Conservation (phyloP, 2,888 invertebrate species). For the Girardia tigrina region DNA sequence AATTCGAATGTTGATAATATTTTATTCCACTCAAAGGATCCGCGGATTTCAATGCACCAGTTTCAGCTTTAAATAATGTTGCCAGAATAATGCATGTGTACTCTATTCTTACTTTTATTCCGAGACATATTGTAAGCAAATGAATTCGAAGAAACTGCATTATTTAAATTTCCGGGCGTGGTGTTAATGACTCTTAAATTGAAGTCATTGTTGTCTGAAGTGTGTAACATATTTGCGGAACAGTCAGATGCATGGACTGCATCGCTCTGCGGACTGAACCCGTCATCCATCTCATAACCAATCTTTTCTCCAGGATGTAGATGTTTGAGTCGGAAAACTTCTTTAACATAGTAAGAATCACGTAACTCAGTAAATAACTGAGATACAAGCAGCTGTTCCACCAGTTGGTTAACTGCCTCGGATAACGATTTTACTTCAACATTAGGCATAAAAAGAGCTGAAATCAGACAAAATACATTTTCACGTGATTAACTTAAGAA, state of each 20-base stretch:
- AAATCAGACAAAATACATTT: not conserved
- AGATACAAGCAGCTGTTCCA: conserved; percentile 2
- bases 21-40: not conserved
- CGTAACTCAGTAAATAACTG: not conserved
- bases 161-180: not conserved
- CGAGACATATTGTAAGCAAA: not conserved
- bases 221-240: not conserved
- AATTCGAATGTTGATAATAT: conserved; percentile 13
- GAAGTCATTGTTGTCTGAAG: not conserved
- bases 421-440: conserved; percentile 1
- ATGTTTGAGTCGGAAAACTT: not conserved
- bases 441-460: not conserved
- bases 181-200: not conserved
- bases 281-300: not conserved
- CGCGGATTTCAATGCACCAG: not conserved
- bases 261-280: not conserved
- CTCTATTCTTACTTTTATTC: not conserved
- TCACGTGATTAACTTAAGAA: too few relatives aligned
- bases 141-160: not conserved
- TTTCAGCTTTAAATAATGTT: too few relatives aligned
- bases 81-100: too few relatives aligned
- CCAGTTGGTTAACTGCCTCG: not conserved
- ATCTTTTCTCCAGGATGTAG: not conserved
- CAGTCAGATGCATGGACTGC: not conserved
- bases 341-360: not conserved